Evolutionary conservation across 2,113 vertebrate species (phyloP).

Genomic region (Coryphaenoides rupestris): DNA sequence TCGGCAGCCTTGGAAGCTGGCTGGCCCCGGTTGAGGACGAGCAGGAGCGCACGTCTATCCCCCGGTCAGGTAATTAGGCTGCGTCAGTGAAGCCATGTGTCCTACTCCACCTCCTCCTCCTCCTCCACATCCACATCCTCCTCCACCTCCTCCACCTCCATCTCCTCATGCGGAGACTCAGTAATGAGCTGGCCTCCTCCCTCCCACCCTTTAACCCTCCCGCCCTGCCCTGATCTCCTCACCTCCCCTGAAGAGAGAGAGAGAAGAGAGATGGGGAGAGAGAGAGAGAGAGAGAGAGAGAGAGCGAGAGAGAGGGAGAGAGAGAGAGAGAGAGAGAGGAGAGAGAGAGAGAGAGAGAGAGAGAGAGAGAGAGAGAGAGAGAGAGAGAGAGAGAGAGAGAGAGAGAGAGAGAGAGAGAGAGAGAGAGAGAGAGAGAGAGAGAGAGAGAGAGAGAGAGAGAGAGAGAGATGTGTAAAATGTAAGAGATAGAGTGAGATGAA

Average conservation of each 20-base stretch:
- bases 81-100: slow-evolving; percentile 52
- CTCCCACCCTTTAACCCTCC: slow-evolving; percentile 54
- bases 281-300: neutral
- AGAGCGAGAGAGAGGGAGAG: too few species aligned
- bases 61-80: slow-evolving; percentile 67
- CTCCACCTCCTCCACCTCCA: too few species aligned
- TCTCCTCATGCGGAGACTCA: slow-evolving; percentile 46
- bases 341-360: too few species aligned
- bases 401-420: too few species aligned
- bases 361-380: too few species aligned
- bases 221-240: slow-evolving; percentile 35
- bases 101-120: slow-evolving; percentile 33
- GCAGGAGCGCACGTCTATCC: slow-evolving; percentile 48
- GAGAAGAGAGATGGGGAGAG: neutral
- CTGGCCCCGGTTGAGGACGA: slow-evolving; percentile 46
- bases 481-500: slow-evolving; percentile 4
- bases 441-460: too few species aligned
- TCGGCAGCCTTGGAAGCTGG: slow-evolving; percentile 43
- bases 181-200: slow-evolving; percentile 65
- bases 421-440: too few species aligned
- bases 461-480: too few species aligned
- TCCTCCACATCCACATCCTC: too few species aligned
- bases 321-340: too few species aligned
- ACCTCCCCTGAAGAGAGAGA: slow-evolving; percentile 34
- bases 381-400: too few species aligned